Base-by-base conservation (phyloP, 2,888 invertebrate species). In the Pheosia tremula region DNA sequence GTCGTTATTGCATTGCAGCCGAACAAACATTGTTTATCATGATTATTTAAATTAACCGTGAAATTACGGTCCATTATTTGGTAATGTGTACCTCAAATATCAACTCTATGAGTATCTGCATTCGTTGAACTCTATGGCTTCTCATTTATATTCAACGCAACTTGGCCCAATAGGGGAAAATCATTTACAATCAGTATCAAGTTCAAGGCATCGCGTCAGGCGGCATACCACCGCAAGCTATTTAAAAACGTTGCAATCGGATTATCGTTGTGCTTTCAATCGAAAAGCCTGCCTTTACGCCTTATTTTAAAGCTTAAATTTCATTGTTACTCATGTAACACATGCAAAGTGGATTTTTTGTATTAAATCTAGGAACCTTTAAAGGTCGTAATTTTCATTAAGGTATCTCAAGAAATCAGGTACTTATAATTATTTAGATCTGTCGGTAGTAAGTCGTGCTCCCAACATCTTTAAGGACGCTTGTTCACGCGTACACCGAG, bases 331-430 rank as follows among this genome's bases (percentile, higher is more conserved):
- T 50, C 11, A 11, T 10, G 10, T 5, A 13, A 61, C 45, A 56
- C 45, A 60, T 60, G 13, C 56, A 45, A 49, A 47, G 61, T 59
- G 64, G 69, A 55, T 58, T 66, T 66, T 82, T 82, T 82, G 74
- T 79, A 80, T 81, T 81, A 77, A 73, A 80, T 78, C 84, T 83
- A 87, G 86, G 79, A 85, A 87, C 88, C 84, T 86, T 87, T 86
- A 86, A 86, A 84, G 81, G 81, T 78, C 76, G 77, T 82, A 79
- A 73, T 82, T 85, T 82, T 84, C 79, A 79, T 82, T 79, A 79
- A 75, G 63, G 74, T 77, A 82, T 78, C 81, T 83, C 79, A 78
- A 82, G 76, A 84, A 85, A 87, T 85, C 80, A 78, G 80, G 80
- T 87, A 24, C 24, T 24, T 24, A 88, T 87, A 86, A 86, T 84